Evolutionary conservation across 2,888 invertebrate genomes (phyloP), one percentile per base, ranked within the genome.

Genomic region (Lithophane leautieri): DNA sequence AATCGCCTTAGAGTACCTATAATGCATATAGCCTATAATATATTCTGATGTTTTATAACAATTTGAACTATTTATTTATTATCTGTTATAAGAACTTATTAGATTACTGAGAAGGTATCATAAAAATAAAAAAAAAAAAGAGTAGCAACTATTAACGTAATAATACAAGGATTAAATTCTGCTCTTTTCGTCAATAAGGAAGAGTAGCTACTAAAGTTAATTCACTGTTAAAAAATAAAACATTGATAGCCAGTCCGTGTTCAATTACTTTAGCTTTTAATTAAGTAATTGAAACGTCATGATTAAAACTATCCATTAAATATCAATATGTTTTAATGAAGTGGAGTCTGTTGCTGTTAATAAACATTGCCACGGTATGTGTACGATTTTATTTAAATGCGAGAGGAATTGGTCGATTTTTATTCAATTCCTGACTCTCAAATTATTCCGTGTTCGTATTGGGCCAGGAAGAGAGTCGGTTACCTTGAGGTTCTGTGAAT

Each of bases 211-310:
- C 28, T 42, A 42, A 65, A 42, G 11, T 75, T 42, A 25, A 65
- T 65, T 65, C 22, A 25, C 3, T 28, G 12, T 56, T 62, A 3
- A 2, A 56, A 40, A 56, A 65, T 75, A 61, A 62, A 76, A 7
- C 25, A 61, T 61, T 61, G 16, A 66, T 34, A 25, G 34, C 34
- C 25, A 25, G 16, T 22, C 12, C 8, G 47, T 34, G 16, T 68
- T 52, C 58, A 75, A 70, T 75, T 78, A 47, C 25, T 65, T 14
- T 50, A 4, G 54, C 44, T 69, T 72, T 74, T 62, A 80, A 74
- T 70, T 42, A 68, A 56, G 19, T 77, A 40, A 80, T 74, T 56
- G 42, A 66, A 66, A 79, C 70, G 28, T 61, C 80, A 70, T 74
- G 42, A 34, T 34, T 34, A 34, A 34, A 34, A 34, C 34, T 34